Percentiles rank a stretch among this genome's conserved stretches.
phyloP scores from a whole-genome alignment of 2,888 invertebrate species.

The Netelia fuscicornis region DNA sequence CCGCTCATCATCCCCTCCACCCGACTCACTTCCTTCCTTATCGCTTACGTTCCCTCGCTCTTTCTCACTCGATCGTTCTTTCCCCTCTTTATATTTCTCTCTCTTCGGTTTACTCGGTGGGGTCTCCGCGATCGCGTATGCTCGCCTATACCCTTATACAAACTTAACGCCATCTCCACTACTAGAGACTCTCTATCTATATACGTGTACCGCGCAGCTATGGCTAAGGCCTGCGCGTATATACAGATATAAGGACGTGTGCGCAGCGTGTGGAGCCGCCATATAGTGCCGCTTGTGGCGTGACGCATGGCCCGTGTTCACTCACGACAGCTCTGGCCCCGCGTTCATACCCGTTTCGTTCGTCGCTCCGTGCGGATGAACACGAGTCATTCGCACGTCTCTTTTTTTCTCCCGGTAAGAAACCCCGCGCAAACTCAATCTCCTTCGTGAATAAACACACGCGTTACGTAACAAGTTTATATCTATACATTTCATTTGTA shows the following conservation, averaged over 20 bases:
- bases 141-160: conserved; percentile 4
- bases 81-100: conserved; percentile 45
- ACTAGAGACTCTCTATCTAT: conserved; percentile 60
- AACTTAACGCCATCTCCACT: conserved; percentile 44
- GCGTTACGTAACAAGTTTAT: too few relatives aligned
- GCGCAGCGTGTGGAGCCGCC: conserved; percentile 56
- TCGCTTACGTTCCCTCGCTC: conserved; percentile 25
- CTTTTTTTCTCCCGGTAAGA: neutral
- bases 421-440: conserved; percentile 9
- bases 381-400: conserved; percentile 61
- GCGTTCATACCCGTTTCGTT: conserved; percentile 76
- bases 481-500: too few relatives aligned
- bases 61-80: conserved; percentile 29
- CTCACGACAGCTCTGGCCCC: conserved; percentile 59
- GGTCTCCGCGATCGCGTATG: conserved; percentile 56
- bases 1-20: neutral
- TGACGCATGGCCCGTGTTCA: conserved; percentile 74
- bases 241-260: conserved; percentile 1
- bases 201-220: neutral
- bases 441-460: neutral
- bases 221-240: neutral
- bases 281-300: conserved; percentile 71
- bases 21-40: conserved; percentile 56
- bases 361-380: conserved; percentile 73
- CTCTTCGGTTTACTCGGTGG: conserved; percentile 55